Conservation (phyloP, 2,113 vertebrate species). For the Cisticola juncidis region DNA sequence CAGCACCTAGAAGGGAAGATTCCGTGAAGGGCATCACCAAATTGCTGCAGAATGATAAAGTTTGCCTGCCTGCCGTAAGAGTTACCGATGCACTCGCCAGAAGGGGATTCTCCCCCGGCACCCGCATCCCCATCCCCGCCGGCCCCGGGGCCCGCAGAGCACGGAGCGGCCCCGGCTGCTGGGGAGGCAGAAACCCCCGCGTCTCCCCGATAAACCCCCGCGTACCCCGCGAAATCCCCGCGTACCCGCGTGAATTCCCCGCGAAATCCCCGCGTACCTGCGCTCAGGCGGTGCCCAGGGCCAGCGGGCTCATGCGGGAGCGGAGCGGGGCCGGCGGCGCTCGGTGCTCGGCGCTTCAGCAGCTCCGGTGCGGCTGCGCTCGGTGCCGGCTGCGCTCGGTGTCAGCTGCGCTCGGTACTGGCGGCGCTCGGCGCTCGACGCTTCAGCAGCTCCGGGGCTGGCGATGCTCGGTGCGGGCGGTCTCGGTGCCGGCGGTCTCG, state of each 20-base stretch:
- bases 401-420: too few species aligned
- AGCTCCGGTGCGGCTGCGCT: too few species aligned
- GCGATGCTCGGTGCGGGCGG: too few species aligned
- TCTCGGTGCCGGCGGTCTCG: too few species aligned
- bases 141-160: not conserved
- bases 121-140: not conserved
- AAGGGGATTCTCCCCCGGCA: not conserved
- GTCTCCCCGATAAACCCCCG: not conserved
- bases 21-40: constrained; percentile 24
- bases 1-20: not conserved
- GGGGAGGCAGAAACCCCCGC: constrained; percentile 7
- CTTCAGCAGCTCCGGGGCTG: too few species aligned
- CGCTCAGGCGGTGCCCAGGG: not conserved
- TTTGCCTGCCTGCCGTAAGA: constrained; percentile 22
- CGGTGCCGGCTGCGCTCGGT: not conserved
- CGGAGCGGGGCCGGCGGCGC: not conserved
- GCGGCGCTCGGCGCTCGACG: too few species aligned
- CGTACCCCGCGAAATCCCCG: too few species aligned
- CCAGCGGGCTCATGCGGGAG: constrained; percentile 1
- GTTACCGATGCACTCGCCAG: not conserved
- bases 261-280: constrained; percentile 35
- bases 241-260: too few species aligned
- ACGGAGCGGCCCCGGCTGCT: not conserved
- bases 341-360: not conserved
- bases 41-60: constrained; percentile 57